Evolutionary conservation across 2,797 vertebrate species (phyloP).

Genomic region (Geotrypetes seraphini): DNA sequence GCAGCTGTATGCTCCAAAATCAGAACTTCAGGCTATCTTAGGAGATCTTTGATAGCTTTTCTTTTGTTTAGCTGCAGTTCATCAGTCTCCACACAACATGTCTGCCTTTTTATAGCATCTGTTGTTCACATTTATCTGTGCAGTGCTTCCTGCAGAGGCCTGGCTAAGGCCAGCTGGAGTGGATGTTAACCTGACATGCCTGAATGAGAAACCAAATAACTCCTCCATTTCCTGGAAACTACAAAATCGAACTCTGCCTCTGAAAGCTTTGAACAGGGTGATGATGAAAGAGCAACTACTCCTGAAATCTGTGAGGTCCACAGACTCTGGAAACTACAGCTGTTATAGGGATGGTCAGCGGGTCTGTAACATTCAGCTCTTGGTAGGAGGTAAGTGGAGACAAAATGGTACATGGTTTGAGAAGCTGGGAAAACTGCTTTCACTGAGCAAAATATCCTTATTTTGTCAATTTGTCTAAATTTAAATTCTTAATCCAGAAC

Average conservation of each 20-base stretch:
- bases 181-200: conserved; percentile 28
- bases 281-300: not conserved
- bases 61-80: too few species aligned
- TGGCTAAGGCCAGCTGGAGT: conserved; percentile 14
- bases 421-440: too few species aligned
- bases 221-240: conserved; percentile 15
- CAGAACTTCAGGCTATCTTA: too few species aligned
- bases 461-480: too few species aligned
- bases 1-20: too few species aligned
- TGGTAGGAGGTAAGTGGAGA: conserved; percentile 58
- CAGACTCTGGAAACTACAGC: conserved; percentile 57
- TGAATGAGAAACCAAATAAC: not conserved
- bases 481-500: too few species aligned
- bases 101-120: fast-evolving
- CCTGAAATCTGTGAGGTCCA: conserved; percentile 2
- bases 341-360: conserved; percentile 41
- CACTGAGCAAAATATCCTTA: too few species aligned
- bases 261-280: fast-evolving
- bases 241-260: fast-evolving
- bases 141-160: not conserved
- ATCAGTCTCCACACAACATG: too few species aligned
- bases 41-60: too few species aligned
- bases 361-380: conserved; percentile 42
- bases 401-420: too few species aligned
- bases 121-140: not conserved